Evolutionary conservation across 2,113 vertebrate species (phyloP).

Genomic region (Galbula dea): DNA sequence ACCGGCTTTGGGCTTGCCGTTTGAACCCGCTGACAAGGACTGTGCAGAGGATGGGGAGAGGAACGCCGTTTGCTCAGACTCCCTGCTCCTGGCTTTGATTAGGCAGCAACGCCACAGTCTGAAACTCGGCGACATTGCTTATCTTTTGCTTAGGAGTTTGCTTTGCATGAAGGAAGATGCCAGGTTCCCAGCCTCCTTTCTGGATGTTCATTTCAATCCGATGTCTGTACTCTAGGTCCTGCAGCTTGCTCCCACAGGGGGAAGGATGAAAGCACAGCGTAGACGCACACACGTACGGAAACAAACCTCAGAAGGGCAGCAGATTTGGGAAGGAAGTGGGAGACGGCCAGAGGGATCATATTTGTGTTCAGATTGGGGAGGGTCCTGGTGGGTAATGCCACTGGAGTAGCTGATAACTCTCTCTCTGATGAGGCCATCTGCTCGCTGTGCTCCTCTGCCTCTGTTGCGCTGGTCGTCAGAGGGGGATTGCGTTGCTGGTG

Average conservation of each 20-base stretch:
- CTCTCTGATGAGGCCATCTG: fast-evolving
- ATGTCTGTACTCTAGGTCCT: not conserved
- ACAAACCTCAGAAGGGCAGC: not conserved
- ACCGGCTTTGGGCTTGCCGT: fast-evolving
- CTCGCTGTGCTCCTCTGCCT: fast-evolving
- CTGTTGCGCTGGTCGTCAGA: not conserved
- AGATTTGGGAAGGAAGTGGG: not conserved
- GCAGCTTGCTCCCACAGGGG: not conserved
- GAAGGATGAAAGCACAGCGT: not conserved
- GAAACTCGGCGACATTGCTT: fast-evolving
- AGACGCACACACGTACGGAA: fast-evolving
- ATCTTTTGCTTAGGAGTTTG: not conserved
- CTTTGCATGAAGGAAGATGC: fast-evolving
- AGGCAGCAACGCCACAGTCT: not conserved
- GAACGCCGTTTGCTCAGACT: not conserved
- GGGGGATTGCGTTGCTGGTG: fast-evolving
- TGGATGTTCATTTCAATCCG: constrained; percentile 3
- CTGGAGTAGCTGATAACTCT: not conserved
- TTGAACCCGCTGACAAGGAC: not conserved
- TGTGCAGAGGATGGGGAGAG: not conserved
- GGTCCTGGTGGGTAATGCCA: fast-evolving
- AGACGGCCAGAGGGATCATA: not conserved
- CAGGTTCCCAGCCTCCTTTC: not conserved
- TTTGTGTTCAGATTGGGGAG: not conserved
- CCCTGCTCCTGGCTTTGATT: not conserved